These are phyloP conservation scores for Sussaba pulchella DNA, from an alignment of 2,888 invertebrate species.

Conservation along the genomic window DNA sequence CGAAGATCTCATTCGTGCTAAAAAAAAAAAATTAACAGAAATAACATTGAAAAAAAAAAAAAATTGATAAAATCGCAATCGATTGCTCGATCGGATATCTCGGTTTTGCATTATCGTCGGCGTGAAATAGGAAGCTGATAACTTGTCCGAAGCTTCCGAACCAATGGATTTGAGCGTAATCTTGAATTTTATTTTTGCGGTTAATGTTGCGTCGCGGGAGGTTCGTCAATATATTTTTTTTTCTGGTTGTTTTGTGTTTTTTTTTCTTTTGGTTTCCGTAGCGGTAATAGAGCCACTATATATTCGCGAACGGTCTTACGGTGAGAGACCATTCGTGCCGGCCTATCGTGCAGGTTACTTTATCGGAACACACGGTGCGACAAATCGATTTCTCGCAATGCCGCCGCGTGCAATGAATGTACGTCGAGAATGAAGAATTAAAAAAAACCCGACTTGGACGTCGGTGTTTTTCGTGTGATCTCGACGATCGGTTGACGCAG, in stretches of 20 bases:
- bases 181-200: neutral
- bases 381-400: slow-evolving; percentile 60
- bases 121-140: slow-evolving; percentile 31
- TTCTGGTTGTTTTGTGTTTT: neutral
- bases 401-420: neutral
- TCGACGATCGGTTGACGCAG: slow-evolving; percentile 35
- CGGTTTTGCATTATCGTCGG: slow-evolving; percentile 28
- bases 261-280: neutral
- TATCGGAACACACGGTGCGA: slow-evolving; percentile 57
- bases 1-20: neutral
- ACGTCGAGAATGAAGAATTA: slow-evolving; percentile 45
- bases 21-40: slow-evolving; percentile 7
- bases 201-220: neutral
- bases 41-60: neutral
- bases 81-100: neutral
- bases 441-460: neutral
- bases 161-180: neutral
- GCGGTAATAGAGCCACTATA: slow-evolving; percentile 49
- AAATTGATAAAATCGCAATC: slow-evolving; percentile 21
- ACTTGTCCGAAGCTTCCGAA: neutral
- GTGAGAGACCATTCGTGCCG: slow-evolving; percentile 40
- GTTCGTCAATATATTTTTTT: neutral
- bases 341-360: slow-evolving; percentile 43
- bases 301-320: slow-evolving; percentile 23
- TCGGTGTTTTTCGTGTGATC: slow-evolving; percentile 37